phyloP scores from a whole-genome alignment of 2,113 vertebrate genomes.

The Thomomys bottae region DNA sequence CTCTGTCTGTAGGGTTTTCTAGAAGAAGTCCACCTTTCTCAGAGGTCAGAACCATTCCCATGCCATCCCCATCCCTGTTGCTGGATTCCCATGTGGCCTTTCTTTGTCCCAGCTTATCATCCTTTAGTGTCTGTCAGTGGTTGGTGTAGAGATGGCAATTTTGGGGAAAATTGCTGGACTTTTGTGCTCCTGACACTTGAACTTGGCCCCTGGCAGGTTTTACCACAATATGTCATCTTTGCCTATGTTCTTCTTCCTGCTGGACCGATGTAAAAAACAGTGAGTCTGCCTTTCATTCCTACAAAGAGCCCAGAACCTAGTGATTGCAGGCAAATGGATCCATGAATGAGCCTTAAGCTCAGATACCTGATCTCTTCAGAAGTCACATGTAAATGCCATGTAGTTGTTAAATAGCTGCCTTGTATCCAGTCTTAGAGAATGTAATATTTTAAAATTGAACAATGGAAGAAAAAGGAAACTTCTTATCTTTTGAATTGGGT shows the following conservation, averaged over 20 bases:
- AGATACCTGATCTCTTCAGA: background rate
- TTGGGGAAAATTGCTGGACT: background rate
- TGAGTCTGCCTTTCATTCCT: background rate
- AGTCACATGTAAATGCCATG: background rate
- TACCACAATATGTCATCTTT: background rate
- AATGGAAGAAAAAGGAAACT: background rate
- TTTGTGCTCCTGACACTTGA: background rate
- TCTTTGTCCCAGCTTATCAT: background rate
- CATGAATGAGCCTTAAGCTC: background rate
- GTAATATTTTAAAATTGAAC: conserved; percentile 22
- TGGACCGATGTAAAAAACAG: no score
- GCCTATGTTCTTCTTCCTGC: background rate
- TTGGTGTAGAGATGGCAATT: background rate
- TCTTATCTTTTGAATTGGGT: conserved; percentile 12
- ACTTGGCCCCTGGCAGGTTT: background rate
- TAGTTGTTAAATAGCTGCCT: background rate
- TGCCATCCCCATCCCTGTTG: no score
- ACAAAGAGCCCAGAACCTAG: background rate
- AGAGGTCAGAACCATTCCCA: background rate
- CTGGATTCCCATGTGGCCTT: background rate
- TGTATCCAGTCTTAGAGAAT: background rate
- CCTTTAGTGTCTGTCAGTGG: background rate
- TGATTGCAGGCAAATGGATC: background rate
- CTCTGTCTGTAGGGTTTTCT: background rate
- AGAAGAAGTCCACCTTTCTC: background rate